Conservation (phyloP, 1,140 invertebrate species). For the Maconellicoccus hirsutus region DNA sequence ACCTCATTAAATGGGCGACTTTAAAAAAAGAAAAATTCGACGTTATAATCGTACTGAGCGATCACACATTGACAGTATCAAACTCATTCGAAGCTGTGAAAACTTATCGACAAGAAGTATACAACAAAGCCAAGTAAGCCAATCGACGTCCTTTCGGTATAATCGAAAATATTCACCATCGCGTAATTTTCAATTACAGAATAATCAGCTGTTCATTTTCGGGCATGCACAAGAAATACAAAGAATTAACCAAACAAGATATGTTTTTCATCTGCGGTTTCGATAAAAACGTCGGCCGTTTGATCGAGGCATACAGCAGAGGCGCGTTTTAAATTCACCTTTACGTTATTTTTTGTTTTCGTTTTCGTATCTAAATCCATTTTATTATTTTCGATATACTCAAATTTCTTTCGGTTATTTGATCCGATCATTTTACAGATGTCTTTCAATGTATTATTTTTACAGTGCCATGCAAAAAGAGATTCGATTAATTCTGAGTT, state of each 20-base stretch:
- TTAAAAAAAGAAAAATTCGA: not conserved
- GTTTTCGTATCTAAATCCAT: not conserved
- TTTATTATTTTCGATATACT: too few relatives aligned
- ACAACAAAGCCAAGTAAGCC: not conserved
- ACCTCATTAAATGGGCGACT: not conserved
- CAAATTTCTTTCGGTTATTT: too few relatives aligned
- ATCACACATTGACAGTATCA: not conserved
- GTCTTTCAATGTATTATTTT: slow-evolving; percentile 14
- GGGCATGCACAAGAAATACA: not conserved
- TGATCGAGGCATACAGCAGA: slow-evolving; percentile 24
- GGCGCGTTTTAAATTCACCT: slow-evolving; percentile 16
- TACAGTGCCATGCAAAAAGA: not conserved
- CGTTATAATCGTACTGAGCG: not conserved
- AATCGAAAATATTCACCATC: too few relatives aligned
- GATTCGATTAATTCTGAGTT: too few relatives aligned
- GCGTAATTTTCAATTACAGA: not conserved
- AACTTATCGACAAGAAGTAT: not conserved
- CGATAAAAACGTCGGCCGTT: slow-evolving; percentile 24
- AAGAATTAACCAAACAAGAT: slow-evolving; percentile 1
- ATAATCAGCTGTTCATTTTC: not conserved
- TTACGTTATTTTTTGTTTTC: not conserved
- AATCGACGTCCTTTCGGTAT: too few relatives aligned
- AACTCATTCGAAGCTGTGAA: not conserved
- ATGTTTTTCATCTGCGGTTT: slow-evolving; percentile 24
- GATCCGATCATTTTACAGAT: not conserved